Base-by-base conservation (phyloP, 2,888 invertebrate species). In the Psylliodes chrysocephalus region DNA sequence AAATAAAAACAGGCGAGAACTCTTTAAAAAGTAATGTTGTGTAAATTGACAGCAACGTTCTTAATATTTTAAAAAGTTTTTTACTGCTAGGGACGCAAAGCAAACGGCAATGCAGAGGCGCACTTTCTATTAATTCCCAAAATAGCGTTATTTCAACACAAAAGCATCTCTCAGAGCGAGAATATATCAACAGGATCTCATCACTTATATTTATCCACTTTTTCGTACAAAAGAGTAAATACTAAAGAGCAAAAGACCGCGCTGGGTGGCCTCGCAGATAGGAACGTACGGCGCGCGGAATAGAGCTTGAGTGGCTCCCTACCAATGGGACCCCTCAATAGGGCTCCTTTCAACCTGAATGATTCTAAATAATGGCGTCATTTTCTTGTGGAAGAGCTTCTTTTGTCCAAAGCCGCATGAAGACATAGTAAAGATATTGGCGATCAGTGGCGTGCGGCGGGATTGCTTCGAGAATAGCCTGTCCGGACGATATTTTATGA, bases 331-430 rank as follows among this genome's bases (percentile, higher is more conserved):
- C 62, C 61, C 65, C 67, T 72, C 71, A 73, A 73, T 73, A 65
- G 70, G 55, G 67, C 63, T 68, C 64, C 72, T 73, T 74, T 73
- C 72, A 73, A 69, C 72, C 70, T 57, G 63, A 67, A 73, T 70
- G 72, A 73, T 72, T 73, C 73, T 74, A 72, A 74, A 74, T 74
- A 74, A 74, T 74, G 73, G 73, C 73, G 67, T 73, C 72, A 74
- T 74, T 74, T 73, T 73, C 71, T 66, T 57, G 67, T 64, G 68
- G 67, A 73, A 71, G 67, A 68, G 71, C 60, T 70, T 68, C 74
- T 73, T 73, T 74, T 74, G 71, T 74, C 69, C 68, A 64, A 72
- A 72, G 72, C 74, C 73, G 71, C 74, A 73, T 72, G 73, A 72
- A 73, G 72, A 73, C 73, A 69, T 73, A 66, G 51, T 51, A 67